A percentile compares a stretch with the other conserved stretches of the same genome.
Conservation (phyloP, 2,113 vertebrate species). For the Butorides virescens region DNA sequence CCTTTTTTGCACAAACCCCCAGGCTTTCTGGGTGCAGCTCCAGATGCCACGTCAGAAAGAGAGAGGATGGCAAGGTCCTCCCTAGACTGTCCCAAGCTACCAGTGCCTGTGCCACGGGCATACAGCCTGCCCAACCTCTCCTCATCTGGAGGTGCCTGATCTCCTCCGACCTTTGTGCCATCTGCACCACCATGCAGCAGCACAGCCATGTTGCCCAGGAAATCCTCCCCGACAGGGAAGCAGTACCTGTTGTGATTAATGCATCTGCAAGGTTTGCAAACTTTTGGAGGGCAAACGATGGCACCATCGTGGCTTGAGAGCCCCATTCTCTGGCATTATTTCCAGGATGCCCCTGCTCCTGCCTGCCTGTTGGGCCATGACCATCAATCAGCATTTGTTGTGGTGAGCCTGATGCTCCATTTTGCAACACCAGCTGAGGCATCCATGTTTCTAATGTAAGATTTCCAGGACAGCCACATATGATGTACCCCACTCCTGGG, state of each 20-base stretch:
- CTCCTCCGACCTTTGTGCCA: neutral
- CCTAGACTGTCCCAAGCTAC: neutral
- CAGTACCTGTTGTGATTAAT: neutral
- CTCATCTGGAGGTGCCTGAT: neutral
- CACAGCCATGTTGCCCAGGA: neutral
- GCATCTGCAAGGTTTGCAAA: neutral
- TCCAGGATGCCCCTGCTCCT: neutral
- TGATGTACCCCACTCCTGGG: neutral
- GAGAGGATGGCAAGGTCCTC: neutral
- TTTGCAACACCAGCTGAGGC: neutral
- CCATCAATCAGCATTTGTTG: neutral
- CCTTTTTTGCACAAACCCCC: neutral
- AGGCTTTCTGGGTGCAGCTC: neutral
- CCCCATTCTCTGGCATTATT: neutral
- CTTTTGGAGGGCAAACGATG: neutral
- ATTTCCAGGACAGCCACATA: neutral
- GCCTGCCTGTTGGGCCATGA: neutral
- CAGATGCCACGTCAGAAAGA: neutral
- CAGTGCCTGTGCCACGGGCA: neutral
- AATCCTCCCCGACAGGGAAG: neutral
- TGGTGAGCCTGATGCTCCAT: neutral
- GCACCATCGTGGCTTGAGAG: neutral
- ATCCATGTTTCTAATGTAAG: neutral
- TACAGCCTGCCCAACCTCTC: neutral
- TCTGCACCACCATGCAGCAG: neutral